Evolutionary conservation across 2,113 vertebrate species (phyloP), one percentile per base, ranked within the genome.

Genomic region (Danionella cerebrum): DNA sequence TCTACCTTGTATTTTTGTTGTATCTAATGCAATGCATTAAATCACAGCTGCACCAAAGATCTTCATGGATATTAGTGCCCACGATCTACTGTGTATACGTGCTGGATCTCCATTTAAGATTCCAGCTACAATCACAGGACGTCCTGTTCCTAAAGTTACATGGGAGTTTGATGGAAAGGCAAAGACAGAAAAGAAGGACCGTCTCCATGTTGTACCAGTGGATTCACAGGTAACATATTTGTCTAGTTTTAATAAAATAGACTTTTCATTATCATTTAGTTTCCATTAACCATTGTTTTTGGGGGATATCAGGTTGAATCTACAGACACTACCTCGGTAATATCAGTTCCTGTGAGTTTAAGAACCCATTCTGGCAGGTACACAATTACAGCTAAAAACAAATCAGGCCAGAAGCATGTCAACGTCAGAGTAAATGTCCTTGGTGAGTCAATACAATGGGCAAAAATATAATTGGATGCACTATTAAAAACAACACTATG

Each of bases 151-250:
- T 58, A 99, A 95, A 85, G 89, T 92, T 29, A 89, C 89, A 75
- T 99, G 96, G 96, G 96, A 99, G 45, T 99, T 91, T 82, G 87
- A 93, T 45, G 96, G 96, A 79, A 92, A 93, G 80, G 95, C 96
- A 63, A 94, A 92, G 80, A 91, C 89, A 5, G 76, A 90, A 70
- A 81, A 88, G 78, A 99, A 96, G 87, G 92, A 97, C 71, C 92
- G 92, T 69, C 72, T 94, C 70, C 93, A 98, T 79, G 92, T 81
- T 11, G 69, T 99, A 73, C 96, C 96, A 6, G 91, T 93, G 76
- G 96, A 88, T 73, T 86, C 86, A 2, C 80, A 84, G 84, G 88
- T 90, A 59, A 39, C 2, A 19, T 18, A 10, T 54, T 64, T 55
- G 3, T 21, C 14, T 14, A n/a, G 12, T 65, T 14, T 42, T 27